A percentile compares a stretch with the other conserved stretches of the same genome.
Evolutionary conservation across 2,797 vertebrate genomes (phyloP).

Genomic region (Helicolenus hilgendorfi): DNA sequence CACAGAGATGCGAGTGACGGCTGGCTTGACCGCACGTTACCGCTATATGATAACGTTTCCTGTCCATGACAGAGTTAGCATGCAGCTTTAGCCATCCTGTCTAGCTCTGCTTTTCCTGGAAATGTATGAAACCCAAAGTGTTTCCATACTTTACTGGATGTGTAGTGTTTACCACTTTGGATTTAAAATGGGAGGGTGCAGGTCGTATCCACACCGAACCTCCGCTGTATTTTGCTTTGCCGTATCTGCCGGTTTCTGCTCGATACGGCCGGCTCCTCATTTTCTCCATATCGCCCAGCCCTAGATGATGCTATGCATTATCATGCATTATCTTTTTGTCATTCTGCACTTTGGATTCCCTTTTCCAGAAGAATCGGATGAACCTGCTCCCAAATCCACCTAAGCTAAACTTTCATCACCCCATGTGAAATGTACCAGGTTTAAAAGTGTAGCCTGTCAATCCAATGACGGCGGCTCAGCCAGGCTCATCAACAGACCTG

Average conservation of each 20-base stretch:
- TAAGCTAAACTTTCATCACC: neutral
- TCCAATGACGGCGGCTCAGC: neutral
- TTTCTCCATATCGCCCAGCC: accelerated
- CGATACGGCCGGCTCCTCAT: accelerated
- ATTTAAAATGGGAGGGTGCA: too few species aligned
- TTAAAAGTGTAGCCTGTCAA: neutral
- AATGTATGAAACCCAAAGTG: too few species aligned
- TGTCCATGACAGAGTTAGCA: too few species aligned
- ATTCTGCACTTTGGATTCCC: neutral
- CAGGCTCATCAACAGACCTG: constrained; percentile 39
- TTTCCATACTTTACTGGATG: too few species aligned
- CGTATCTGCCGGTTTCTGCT: too few species aligned
- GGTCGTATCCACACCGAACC: too few species aligned
- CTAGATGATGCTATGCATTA: neutral
- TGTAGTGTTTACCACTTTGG: too few species aligned
- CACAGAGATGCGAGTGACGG: accelerated
- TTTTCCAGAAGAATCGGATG: constrained; percentile 3
- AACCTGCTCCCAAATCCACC: neutral
- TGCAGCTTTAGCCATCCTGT: accelerated
- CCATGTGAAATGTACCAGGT: neutral
- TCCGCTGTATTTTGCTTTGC: too few species aligned
- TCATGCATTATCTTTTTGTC: neutral
- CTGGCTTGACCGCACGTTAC: too few species aligned
- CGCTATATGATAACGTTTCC: too few species aligned
- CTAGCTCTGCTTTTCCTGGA: too few species aligned